phyloP scores from a whole-genome alignment of 1,140 invertebrate genomes.

The Drusus annulatus region DNA sequence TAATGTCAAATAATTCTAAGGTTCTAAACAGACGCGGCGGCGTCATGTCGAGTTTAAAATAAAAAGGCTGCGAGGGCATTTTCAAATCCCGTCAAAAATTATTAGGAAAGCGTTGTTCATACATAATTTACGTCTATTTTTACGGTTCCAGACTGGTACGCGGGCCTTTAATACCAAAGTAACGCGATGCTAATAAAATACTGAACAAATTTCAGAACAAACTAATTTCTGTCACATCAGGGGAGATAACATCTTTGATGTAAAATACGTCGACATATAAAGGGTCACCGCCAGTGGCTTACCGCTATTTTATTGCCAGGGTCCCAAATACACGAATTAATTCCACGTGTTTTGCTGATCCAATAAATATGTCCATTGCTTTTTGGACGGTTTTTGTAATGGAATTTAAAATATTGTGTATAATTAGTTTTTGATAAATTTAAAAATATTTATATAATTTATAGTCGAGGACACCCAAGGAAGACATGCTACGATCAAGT shows the following conservation, averaged over 20 bases:
- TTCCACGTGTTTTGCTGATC: neutral
- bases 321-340: neutral
- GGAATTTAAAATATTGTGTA: too few species aligned
- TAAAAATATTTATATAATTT: too few species aligned
- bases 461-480: too few species aligned
- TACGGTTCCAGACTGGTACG: neutral
- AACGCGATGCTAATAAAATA: conserved; percentile 30
- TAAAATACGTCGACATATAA: conserved; percentile 26
- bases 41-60: conserved; percentile 15
- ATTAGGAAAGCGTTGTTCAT: conserved; percentile 20
- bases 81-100: conserved; percentile 17
- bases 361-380: neutral
- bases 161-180: conserved; percentile 3
- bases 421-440: too few species aligned
- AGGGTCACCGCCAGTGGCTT: conserved; percentile 25
- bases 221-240: conserved; percentile 44
- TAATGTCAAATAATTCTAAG: neutral
- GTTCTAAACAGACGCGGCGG: neutral
- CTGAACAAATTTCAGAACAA: conserved; percentile 39
- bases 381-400: too few species aligned
- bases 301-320: neutral
- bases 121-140: conserved; percentile 27
- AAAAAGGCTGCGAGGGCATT: conserved; percentile 9
- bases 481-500: too few species aligned
- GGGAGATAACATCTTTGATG: conserved; percentile 29